These are phyloP conservation scores for Melanotaenia pygmaea DNA, from an alignment of 2,797 vertebrate species.

Conservation along the genomic window DNA sequence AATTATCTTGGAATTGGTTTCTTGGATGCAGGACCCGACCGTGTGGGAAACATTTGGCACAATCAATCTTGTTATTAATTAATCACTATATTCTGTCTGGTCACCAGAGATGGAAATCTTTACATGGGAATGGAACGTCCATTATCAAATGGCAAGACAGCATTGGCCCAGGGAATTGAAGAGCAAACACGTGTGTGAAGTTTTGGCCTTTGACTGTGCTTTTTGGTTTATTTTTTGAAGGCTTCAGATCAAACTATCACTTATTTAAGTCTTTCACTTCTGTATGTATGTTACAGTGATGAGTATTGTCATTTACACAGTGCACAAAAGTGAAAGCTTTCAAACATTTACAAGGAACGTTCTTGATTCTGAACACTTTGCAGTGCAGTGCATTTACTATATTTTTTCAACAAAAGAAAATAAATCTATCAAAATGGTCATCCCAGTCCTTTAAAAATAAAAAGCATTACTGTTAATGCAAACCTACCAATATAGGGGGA, in stretches of 20 bases:
- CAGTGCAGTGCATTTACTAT: too few species aligned
- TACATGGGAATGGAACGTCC: slow-evolving; percentile 58
- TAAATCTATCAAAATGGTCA: too few species aligned
- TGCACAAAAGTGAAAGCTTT: too few species aligned
- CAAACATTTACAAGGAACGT: too few species aligned
- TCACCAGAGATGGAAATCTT: slow-evolving; percentile 70
- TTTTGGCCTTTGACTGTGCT: slow-evolving; percentile 1
- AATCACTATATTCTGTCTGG: slow-evolving; percentile 75
- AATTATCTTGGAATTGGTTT: slow-evolving; percentile 52
- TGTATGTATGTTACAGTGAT: too few species aligned
- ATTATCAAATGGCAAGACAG: slow-evolving; percentile 64
- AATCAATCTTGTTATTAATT: slow-evolving; percentile 77
- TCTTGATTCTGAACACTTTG: too few species aligned
- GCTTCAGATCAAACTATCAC: slow-evolving; percentile 47
- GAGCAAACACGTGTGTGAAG: slow-evolving; percentile 7
- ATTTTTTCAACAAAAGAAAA: too few species aligned
- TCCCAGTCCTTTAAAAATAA: too few species aligned
- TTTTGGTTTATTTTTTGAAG: slow-evolving; percentile 24
- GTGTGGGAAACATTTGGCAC: slow-evolving; percentile 71
- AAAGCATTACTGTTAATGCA: too few species aligned
- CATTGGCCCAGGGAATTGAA: slow-evolving; percentile 34
- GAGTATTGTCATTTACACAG: too few species aligned
- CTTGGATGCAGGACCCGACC: slow-evolving; percentile 53
- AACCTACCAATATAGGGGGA: too few species aligned
- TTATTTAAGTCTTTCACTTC: slow-evolving; percentile 16